phyloP scores from a whole-genome alignment of 2,113 vertebrate genomes.

The Phaethornis superciliosus region DNA sequence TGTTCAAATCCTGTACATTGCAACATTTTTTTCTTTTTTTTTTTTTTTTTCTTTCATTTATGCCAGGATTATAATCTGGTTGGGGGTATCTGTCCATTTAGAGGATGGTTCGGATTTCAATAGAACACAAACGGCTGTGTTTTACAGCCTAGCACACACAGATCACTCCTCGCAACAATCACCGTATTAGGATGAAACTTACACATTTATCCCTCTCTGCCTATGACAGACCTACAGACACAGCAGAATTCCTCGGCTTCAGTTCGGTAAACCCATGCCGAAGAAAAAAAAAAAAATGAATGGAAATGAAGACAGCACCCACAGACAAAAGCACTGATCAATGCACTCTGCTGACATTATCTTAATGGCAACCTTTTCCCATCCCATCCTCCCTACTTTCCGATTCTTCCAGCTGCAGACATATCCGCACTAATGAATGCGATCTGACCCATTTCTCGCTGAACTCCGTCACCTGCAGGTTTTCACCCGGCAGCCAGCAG shows the following conservation, averaged over 20 bases:
- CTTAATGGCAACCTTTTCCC: slow-evolving; percentile 16
- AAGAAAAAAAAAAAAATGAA: background rate
- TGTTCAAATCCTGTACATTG: background rate
- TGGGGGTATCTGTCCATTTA: background rate
- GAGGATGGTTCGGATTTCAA: background rate
- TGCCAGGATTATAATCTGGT: background rate
- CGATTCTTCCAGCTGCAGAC: slow-evolving; percentile 18
- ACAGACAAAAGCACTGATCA: slow-evolving; percentile 52
- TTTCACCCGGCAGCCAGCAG: slow-evolving; percentile 12
- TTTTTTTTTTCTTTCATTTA: background rate
- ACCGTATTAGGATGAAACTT: background rate
- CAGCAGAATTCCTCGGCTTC: background rate
- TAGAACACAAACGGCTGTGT: background rate
- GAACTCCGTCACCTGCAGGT: slow-evolving; percentile 50
- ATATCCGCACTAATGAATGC: slow-evolving; percentile 10
- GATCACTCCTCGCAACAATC: background rate
- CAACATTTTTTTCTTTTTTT: background rate
- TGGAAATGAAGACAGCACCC: slow-evolving; percentile 32
- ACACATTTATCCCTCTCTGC: background rate
- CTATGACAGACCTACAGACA: background rate
- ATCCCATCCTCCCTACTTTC: slow-evolving; percentile 35
- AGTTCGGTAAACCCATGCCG: slow-evolving; percentile 11
- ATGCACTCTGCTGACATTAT: slow-evolving; percentile 15
- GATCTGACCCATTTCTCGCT: slow-evolving; percentile 57
- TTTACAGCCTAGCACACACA: background rate